These are phyloP conservation scores for Contarinia nasturtii DNA, from an alignment of 1,140 invertebrate genomes.

Conservation along the genomic window DNA sequence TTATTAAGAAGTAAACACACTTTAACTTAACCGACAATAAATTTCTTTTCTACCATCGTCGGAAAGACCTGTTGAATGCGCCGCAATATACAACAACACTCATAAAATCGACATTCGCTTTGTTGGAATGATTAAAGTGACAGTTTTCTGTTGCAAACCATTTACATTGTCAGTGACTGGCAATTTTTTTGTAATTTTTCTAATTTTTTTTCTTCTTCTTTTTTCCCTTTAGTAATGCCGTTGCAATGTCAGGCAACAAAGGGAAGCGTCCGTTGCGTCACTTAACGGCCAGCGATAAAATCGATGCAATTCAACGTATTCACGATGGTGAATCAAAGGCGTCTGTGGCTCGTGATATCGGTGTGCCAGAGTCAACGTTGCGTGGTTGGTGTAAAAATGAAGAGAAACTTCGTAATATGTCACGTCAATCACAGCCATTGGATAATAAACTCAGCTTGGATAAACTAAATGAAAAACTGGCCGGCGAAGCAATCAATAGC, in stretches of 20 bases:
- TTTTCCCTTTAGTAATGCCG: neutral
- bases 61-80: too few species aligned
- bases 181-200: too few species aligned
- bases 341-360: constrained; percentile 59
- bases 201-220: neutral
- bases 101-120: too few species aligned
- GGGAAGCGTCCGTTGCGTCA: constrained; percentile 51
- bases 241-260: constrained; percentile 23
- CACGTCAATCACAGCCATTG: constrained; percentile 24
- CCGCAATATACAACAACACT: too few species aligned
- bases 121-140: neutral
- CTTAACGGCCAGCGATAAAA: constrained; percentile 51
- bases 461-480: constrained; percentile 14
- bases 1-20: too few species aligned
- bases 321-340: constrained; percentile 66
- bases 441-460: neutral
- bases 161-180: neutral
- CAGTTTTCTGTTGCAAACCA: neutral
- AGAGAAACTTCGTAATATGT: constrained; percentile 51
- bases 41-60: too few species aligned
- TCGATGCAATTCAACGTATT: constrained; percentile 56
- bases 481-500: constrained; percentile 20
- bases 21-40: too few species aligned
- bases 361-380: constrained; percentile 62
- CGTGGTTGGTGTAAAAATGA: constrained; percentile 72